Conservation (phyloP, 2,888 invertebrate species). For the Scaptomyza polygonia region DNA sequence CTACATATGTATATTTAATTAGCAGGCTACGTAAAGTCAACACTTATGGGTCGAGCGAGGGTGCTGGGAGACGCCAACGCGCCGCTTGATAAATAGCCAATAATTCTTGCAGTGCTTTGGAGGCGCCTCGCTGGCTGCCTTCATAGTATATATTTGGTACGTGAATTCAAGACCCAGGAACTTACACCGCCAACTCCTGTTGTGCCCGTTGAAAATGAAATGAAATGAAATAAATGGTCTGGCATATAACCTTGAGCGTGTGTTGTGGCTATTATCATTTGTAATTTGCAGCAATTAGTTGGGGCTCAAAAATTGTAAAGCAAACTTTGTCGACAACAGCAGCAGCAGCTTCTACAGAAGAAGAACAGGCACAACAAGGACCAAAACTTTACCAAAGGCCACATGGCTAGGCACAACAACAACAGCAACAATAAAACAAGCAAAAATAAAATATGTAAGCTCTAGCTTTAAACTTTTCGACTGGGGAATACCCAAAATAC, state of each 20-base stretch:
- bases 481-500: constrained; percentile 12
- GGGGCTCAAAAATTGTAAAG: constrained; percentile 80
- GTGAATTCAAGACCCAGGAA: neutral
- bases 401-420: constrained; percentile 54
- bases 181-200: neutral
- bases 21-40: constrained; percentile 63
- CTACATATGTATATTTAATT: constrained; percentile 74
- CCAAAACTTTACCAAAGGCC: constrained; percentile 50
- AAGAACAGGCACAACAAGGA: constrained; percentile 35
- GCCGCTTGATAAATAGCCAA: constrained; percentile 79
- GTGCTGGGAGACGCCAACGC: constrained; percentile 49
- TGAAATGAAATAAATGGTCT: constrained; percentile 74
- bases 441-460: constrained; percentile 9
- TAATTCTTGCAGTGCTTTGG: constrained; percentile 71
- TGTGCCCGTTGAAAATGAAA: constrained; percentile 63
- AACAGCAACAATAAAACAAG: constrained; percentile 44
- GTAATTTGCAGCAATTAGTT: constrained; percentile 81
- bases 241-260: constrained; percentile 77
- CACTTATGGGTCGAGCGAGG: constrained; percentile 4
- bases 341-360: constrained; percentile 24
- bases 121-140: constrained; percentile 50
- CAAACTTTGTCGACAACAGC: constrained; percentile 70
- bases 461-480: neutral
- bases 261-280: constrained; percentile 81
- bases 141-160: neutral